Evolutionary conservation across 2,113 vertebrate genomes (phyloP), one percentile per base, ranked within the genome.

Genomic region (Diphyllodes magnificus): DNA sequence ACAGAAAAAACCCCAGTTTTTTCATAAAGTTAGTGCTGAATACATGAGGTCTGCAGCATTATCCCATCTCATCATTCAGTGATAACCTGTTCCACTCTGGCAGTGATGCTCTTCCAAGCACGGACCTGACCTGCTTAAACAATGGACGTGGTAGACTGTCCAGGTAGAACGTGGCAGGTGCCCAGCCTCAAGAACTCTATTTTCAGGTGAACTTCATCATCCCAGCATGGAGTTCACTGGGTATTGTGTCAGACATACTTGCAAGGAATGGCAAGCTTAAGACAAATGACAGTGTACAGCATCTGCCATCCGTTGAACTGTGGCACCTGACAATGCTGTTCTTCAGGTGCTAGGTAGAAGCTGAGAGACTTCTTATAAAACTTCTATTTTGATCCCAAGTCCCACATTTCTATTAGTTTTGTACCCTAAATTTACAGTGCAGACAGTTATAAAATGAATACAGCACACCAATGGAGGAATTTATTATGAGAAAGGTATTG

Each of bases 141-240:
- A 68, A 39, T 0, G 1, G 27, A 56, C 0, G 0, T 23, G n/a
- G 17, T 15, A 57, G 28, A 37, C 35, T 66, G 39, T 33, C 47
- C 57, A 63, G n/a, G 17, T 2, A 72, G 81, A n/a, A 83, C 1
- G 0, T 6, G 16, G 64, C 45, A 66, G 6, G 6, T 37, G 11
- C 20, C 22, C 24, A 10, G n/a, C 7, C 61, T 68, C 69, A 56
- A 54, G 21, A 69, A 25, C 16, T 76, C 30, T 10, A 37, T 69
- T 84, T 28, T 44, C 59, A 63, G 20, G 11, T 42, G n/a, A 86
- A 53, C 27, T 57, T 78, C 56, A 51, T 15, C 30, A 61, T 35
- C 75, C 27, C 44, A 60, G 33, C 10, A 7, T 56, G 56, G 18
- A 65, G 24, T 56, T 75, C 72, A 75, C 44, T 13, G 19, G 4